Conservation (phyloP, 2,888 invertebrate species). For the Brachypterus glaber region DNA sequence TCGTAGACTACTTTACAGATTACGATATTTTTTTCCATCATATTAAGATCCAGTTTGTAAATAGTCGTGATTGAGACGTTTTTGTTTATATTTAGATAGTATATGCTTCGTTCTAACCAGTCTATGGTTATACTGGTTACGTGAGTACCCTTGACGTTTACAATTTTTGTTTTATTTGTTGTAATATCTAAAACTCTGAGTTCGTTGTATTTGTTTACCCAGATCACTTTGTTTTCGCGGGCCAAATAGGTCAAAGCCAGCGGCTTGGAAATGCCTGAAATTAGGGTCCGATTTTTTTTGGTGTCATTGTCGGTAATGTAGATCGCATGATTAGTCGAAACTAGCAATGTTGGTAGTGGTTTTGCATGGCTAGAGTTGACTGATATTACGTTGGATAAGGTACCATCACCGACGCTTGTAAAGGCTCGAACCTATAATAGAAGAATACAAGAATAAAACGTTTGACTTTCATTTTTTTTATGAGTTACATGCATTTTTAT, state of each 20-base stretch:
- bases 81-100: slow-evolving; percentile 57
- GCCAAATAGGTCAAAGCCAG: slow-evolving; percentile 59
- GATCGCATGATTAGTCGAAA: slow-evolving; percentile 64
- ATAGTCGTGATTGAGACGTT: slow-evolving; percentile 46
- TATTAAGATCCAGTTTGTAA: slow-evolving; percentile 57
- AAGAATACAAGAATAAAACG: no score
- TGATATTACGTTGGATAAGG: slow-evolving; percentile 54
- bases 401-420: slow-evolving; percentile 69
- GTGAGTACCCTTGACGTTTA: slow-evolving; percentile 45
- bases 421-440: slow-evolving; percentile 64
- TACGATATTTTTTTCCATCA: slow-evolving; percentile 43
- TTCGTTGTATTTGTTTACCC: slow-evolving; percentile 72
- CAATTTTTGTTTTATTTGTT: slow-evolving; percentile 46
- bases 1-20: slow-evolving; percentile 46
- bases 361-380: slow-evolving; percentile 61
- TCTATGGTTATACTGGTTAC: slow-evolving; percentile 66
- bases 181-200: slow-evolving; percentile 49
- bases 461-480: not conserved
- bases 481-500: not conserved
- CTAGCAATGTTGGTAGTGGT: slow-evolving; percentile 69
- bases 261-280: slow-evolving; percentile 58
- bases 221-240: slow-evolving; percentile 65
- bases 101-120: slow-evolving; percentile 78
- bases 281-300: slow-evolving; percentile 45
- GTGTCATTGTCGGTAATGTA: slow-evolving; percentile 69